Evolutionary conservation across 1,140 invertebrate species (phyloP), one percentile per base, ranked within the genome.

Genomic region (Lepidurus arcticus): DNA sequence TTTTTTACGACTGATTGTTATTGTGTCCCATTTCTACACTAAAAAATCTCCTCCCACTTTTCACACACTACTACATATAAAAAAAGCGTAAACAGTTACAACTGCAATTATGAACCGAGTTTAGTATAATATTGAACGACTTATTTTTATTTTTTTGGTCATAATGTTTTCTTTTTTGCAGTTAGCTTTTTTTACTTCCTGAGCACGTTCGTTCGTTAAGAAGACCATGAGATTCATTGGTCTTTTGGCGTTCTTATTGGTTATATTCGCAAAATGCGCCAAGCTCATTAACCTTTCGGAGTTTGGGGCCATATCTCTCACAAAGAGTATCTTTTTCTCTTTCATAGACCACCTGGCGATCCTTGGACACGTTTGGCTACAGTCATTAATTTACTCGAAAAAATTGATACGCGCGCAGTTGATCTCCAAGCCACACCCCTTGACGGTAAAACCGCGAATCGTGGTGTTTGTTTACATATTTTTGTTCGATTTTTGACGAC

Each of bases 281-380:
- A 34, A 34, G 34, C 34, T 34, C 34, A 34, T 34, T 34, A 34
- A 34, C 34, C 34, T 34, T 34, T 34, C 34, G 3, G 2, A 34
- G 34, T 34, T 34, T 34, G 34, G 34, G 34, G 7, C 44, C 44
- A 10, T 42, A 26, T 74, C 44, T 43, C 34, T 73, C 44, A 78
- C 16, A 42, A 24, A 11, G 78, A 78, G 47, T 82, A 44, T 82
- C 83, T 83, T 83, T 84, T 81, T 80, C 84, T 76, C 24, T 76
- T 13, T 21, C 87, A 45, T 85, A 94, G 93, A 78, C 88, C 88
- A 43, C 85, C 90, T 75, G 90, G 90, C 79, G 92, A 94, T 85
- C 90, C 91, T 1, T 95, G 93, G 93, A 89, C 87, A 80, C 88
- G 90, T 83, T 84, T 94, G 73, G 93, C 93, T 16, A 88, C 89